These are phyloP conservation scores for Centrocercus urophasianus DNA, from an alignment of 2,113 vertebrate species.

Conservation along the genomic window DNA sequence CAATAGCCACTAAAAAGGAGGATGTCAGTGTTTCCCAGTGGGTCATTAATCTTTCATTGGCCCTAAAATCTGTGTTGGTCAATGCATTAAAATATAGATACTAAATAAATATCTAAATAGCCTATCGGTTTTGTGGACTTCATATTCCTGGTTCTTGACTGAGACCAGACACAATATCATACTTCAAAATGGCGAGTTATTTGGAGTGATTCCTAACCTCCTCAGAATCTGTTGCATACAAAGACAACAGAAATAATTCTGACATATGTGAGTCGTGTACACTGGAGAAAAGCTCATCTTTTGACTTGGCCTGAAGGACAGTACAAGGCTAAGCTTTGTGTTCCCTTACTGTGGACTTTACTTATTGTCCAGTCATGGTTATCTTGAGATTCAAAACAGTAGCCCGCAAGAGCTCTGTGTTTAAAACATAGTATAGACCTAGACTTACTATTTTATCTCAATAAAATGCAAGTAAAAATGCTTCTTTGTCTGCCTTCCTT, in stretches of 20 bases:
- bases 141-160: background rate
- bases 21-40: background rate
- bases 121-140: background rate
- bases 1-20: background rate
- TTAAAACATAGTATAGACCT: background rate
- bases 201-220: background rate
- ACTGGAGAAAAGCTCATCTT: background rate
- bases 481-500: background rate
- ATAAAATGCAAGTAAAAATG: background rate
- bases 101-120: background rate
- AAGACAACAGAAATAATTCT: background rate
- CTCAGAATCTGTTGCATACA: background rate
- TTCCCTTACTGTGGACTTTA: background rate
- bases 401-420: background rate
- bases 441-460: background rate
- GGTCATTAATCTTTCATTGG: background rate
- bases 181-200: background rate
- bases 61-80: background rate
- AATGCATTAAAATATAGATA: conserved; percentile 1
- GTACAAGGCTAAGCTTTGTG: background rate
- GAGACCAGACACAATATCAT: background rate
- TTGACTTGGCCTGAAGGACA: background rate
- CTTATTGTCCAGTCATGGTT: background rate
- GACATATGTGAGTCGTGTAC: background rate
- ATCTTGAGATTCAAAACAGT: background rate